These are phyloP conservation scores for Lysandra coridon DNA, from an alignment of 2,888 invertebrate species.

Conservation along the genomic window DNA sequence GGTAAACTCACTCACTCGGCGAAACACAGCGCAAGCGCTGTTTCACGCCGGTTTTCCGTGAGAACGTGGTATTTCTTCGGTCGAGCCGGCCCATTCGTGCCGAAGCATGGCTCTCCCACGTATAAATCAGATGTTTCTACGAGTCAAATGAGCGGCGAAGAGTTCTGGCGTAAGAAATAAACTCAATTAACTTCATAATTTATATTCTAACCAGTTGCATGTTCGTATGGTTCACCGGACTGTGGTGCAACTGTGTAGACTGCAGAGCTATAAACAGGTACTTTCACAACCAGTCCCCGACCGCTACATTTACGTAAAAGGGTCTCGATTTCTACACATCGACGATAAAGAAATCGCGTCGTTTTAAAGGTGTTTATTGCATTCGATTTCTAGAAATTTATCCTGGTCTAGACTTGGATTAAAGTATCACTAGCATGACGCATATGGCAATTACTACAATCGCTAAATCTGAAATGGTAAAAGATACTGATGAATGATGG, in stretches of 20 bases:
- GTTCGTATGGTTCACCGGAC: not conserved
- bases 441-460: not conserved
- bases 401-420: not conserved
- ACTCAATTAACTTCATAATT: not conserved
- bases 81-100: no score
- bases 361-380: not conserved
- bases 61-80: no score
- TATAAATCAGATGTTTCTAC: no score
- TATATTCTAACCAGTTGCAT: not conserved
- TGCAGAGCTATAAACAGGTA: not conserved
- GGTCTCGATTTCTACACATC: conserved; percentile 23
- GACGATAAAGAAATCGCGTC: not conserved
- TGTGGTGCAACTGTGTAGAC: not conserved
- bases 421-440: not conserved
- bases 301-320: conserved; percentile 16
- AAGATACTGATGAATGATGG: no score
- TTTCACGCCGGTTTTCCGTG: no score
- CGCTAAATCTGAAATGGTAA: no score
- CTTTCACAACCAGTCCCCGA: conserved; percentile 28
- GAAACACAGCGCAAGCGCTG: no score
- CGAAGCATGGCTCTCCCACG: no score
- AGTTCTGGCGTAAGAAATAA: not conserved
- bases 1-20: no score
- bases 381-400: not conserved
- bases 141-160: no score